Conservation (phyloP, 2,888 invertebrate genomes). For the Sericinus montela region DNA sequence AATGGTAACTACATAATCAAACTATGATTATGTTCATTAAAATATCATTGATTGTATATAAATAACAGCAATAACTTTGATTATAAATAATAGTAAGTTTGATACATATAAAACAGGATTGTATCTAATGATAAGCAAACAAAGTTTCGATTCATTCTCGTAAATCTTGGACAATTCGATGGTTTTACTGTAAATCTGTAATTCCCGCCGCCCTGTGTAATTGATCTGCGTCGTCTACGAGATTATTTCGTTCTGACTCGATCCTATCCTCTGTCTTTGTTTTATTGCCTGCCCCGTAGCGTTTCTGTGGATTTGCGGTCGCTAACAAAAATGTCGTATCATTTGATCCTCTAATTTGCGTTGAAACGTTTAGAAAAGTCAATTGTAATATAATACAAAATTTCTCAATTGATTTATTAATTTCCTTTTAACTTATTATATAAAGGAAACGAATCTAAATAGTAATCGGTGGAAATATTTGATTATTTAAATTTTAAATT, state of each 20-base stretch:
- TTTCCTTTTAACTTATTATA: no score
- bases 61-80: no score
- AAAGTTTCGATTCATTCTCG: conserved; percentile 32
- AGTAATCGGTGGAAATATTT: no score
- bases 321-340: conserved; percentile 30
- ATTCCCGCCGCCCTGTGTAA: conserved; percentile 44
- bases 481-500: no score
- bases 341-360: conserved; percentile 27
- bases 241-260: conserved; percentile 47
- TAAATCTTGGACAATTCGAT: conserved; percentile 46
- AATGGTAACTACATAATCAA: no score
- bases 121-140: conserved; percentile 24
- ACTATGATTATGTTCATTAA: no score
- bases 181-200: conserved; percentile 38
- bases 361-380: conserved; percentile 17
- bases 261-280: conserved; percentile 33
- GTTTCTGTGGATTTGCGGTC: conserved; percentile 29
- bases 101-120: not conserved
- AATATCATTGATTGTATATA: no score
- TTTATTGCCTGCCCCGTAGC: conserved; percentile 36
- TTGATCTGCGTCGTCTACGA: conserved; percentile 43
- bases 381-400: conserved; percentile 2
- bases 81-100: no score
- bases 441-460: no score
- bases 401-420: no score